These are phyloP conservation scores for Isurus oxyrinchus DNA, from an alignment of 2,113 vertebrate genomes.

Conservation along the genomic window DNA sequence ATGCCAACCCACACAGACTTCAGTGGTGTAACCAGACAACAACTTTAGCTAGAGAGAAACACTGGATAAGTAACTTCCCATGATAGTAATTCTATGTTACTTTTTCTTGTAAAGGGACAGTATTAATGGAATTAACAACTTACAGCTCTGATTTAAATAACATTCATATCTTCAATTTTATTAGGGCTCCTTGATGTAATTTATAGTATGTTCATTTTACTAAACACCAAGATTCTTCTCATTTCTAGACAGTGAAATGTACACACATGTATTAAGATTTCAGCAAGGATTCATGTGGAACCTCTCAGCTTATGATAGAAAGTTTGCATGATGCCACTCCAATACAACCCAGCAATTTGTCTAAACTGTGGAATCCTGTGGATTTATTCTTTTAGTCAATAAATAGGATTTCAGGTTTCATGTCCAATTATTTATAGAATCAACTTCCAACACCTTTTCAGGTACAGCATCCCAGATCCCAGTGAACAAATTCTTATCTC, in stretches of 20 bases:
- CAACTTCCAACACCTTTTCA: not conserved
- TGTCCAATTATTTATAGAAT: not conserved
- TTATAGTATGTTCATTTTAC: no score
- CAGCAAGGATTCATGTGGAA: not conserved
- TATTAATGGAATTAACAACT: not conserved
- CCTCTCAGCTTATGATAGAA: not conserved
- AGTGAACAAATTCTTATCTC: not conserved
- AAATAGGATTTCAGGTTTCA: not conserved
- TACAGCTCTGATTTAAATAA: not conserved
- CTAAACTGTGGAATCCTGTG: no score
- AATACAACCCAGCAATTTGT: not conserved
- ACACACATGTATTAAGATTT: no score
- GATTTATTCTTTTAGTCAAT: no score
- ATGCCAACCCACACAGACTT: not conserved
- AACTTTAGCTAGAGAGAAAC: not conserved
- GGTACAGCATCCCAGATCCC: not conserved
- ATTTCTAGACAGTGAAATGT: no score
- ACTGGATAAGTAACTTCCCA: not conserved
- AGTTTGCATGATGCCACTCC: not conserved
- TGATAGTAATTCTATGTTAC: not conserved
- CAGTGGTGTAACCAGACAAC: not conserved
- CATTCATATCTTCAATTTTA: not conserved
- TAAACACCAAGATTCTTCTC: no score
- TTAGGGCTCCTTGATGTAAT: no score
- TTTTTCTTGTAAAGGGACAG: not conserved